Evolutionary conservation across 2,888 invertebrate genomes (phyloP).

Genomic region (Leptarthrus brevirostris): DNA sequence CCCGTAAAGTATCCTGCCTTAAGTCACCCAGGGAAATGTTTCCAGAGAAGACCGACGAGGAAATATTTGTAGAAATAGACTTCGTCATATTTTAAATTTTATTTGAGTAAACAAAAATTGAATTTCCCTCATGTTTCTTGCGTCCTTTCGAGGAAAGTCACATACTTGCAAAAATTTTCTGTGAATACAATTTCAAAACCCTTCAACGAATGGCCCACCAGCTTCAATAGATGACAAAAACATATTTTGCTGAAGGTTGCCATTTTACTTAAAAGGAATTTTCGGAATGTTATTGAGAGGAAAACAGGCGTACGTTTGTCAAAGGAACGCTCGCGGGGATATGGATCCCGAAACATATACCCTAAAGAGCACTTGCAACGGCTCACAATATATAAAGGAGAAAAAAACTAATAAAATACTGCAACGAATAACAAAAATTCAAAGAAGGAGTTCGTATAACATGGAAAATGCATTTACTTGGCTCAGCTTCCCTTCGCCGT

Average conservation of each 20-base stretch:
- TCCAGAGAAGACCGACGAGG: neutral
- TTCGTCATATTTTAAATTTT: conserved; percentile 27
- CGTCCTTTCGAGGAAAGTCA: neutral
- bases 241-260: conserved; percentile 24
- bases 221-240: neutral
- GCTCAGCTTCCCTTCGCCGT: conserved; percentile 17
- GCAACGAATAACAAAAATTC: neutral
- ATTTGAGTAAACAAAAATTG: conserved; percentile 5
- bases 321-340: conserved; percentile 12
- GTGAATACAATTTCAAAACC: conserved; percentile 22
- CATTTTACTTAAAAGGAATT: conserved; percentile 31
- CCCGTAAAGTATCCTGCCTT: neutral
- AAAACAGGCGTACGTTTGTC: conserved; percentile 29
- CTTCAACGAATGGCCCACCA: neutral
- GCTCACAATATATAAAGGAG: neutral
- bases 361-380: neutral
- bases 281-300: conserved; percentile 28
- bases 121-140: conserved; percentile 1
- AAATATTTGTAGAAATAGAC: neutral
- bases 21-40: neutral
- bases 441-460: conserved; percentile 12
- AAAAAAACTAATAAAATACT: neutral
- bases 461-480: conserved; percentile 47
- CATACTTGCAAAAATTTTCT: conserved; percentile 24
- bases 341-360: neutral